phyloP scores from a whole-genome alignment of 2,797 vertebrate species.

The Myripristis murdjan region DNA sequence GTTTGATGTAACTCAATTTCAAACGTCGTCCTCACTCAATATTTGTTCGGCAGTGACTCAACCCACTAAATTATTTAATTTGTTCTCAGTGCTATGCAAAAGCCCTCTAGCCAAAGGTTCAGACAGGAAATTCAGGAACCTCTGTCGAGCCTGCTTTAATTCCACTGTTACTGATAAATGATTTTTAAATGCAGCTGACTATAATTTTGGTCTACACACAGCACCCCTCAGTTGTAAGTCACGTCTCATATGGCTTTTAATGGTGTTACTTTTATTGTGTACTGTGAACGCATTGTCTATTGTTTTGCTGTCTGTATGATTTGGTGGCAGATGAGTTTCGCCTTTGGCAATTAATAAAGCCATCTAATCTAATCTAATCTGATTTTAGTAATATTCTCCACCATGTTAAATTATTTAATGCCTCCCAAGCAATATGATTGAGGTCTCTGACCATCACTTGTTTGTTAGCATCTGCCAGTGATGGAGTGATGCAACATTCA shows the following conservation, averaged over 20 bases:
- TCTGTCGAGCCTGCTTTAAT: neutral
- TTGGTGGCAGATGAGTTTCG: too few relatives aligned
- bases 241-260: too few relatives aligned
- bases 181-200: neutral
- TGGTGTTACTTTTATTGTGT: too few relatives aligned
- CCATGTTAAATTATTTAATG: conserved; percentile 19
- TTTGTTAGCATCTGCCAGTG: conserved; percentile 1
- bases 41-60: conserved; percentile 53
- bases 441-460: neutral
- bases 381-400: conserved; percentile 1
- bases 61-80: conserved; percentile 47
- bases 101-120: conserved; percentile 6
- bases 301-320: too few relatives aligned
- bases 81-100: conserved; percentile 24
- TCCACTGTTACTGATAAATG: conserved; percentile 9
- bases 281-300: too few relatives aligned
- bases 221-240: too few relatives aligned
- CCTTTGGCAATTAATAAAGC: too few relatives aligned
- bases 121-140: neutral
- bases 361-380: too few relatives aligned
- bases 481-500: conserved; percentile 52
- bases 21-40: conserved; percentile 50
- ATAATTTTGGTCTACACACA: too few relatives aligned
- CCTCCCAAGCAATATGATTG: neutral
- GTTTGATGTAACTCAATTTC: conserved; percentile 36